A percentile compares a stretch with the other conserved stretches of the same genome.
Evolutionary conservation across 2,888 invertebrate species (phyloP).

Genomic region (Parnassius glacialis): DNA sequence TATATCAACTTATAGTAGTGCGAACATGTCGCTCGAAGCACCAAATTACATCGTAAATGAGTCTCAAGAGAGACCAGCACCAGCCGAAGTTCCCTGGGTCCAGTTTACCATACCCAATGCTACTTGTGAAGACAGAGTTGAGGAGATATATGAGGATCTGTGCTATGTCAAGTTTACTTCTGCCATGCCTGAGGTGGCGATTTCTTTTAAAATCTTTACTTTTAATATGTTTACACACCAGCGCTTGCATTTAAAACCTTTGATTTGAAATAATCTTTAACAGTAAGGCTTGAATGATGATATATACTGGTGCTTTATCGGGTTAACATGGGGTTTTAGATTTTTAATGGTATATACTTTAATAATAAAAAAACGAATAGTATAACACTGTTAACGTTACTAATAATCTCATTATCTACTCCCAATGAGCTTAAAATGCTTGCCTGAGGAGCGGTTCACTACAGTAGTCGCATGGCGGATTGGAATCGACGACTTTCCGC

Average conservation of each 20-base stretch:
- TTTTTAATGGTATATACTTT: too few relatives aligned
- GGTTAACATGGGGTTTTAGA: too few relatives aligned
- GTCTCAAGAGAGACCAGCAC: constrained; percentile 51
- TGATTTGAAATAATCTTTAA: constrained; percentile 14
- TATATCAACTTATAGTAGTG: constrained; percentile 50
- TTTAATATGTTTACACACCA: constrained; percentile 19
- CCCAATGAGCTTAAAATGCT: too few relatives aligned
- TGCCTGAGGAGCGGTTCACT: too few relatives aligned
- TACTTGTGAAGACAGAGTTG: constrained; percentile 83
- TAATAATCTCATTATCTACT: too few relatives aligned
- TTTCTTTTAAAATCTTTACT: constrained; percentile 24
- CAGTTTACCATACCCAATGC: constrained; percentile 84
- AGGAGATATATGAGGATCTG: constrained; percentile 93
- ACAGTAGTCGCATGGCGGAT: too few relatives aligned
- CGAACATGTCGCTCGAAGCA: constrained; percentile 51
- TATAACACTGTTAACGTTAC: too few relatives aligned
- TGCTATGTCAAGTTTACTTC: constrained; percentile 92
- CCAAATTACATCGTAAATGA: constrained; percentile 47
- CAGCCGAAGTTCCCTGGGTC: constrained; percentile 81
- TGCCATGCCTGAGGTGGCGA: constrained; percentile 84
- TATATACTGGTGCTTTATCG: too few relatives aligned
- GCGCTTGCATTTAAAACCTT: constrained; percentile 17
- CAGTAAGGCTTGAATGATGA: background rate
- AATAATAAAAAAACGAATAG: too few relatives aligned
- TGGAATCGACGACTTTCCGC: too few relatives aligned